These are phyloP conservation scores for Microplitis deprimator DNA, from an alignment of 2,888 invertebrate genomes.

Conservation along the genomic window DNA sequence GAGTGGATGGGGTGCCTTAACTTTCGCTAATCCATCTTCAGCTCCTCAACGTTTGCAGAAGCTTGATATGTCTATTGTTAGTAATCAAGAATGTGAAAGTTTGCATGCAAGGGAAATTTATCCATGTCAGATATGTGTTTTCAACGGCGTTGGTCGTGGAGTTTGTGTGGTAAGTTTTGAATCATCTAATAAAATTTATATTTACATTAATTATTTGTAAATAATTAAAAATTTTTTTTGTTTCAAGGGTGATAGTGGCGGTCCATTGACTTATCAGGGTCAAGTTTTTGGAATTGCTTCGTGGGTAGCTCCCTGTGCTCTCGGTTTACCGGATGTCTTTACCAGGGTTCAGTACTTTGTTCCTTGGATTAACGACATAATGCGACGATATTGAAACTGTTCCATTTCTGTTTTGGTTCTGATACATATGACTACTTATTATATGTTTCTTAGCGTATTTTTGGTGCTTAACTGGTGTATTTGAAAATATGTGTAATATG, in stretches of 20 bases:
- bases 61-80: neutral
- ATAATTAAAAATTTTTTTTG: neutral
- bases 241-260: neutral
- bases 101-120: neutral
- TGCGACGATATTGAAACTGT: neutral
- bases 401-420: neutral
- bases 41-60: neutral
- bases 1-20: neutral
- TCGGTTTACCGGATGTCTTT: neutral
- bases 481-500: too few relatives aligned
- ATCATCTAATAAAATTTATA: neutral
- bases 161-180: neutral
- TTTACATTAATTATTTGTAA: neutral
- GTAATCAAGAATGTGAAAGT: neutral
- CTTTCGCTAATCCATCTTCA: neutral
- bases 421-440: neutral
- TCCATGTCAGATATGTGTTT: neutral
- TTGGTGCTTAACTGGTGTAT: neutral
- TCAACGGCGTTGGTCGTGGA: neutral
- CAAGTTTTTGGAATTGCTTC: neutral
- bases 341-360: neutral
- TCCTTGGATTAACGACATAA: neutral
- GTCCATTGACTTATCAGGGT: neutral
- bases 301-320: neutral
- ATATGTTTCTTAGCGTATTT: too few relatives aligned